Evolutionary conservation across 2,797 vertebrate species (phyloP).

Genomic region (Xenops minutus): DNA sequence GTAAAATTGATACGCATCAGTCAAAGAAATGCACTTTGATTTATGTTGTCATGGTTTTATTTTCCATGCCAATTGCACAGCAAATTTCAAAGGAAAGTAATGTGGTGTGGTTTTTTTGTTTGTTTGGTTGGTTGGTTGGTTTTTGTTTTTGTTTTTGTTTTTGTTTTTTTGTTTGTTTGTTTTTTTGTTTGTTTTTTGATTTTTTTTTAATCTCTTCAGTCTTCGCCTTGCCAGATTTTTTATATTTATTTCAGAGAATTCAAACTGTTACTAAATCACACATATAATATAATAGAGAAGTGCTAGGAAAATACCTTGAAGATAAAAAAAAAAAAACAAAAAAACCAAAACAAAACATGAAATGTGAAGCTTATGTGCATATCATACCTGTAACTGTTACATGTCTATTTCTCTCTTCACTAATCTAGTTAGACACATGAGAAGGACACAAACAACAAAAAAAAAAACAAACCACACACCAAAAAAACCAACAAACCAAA

Average conservation of each 20-base stretch:
- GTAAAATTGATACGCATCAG: not conserved
- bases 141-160: no score
- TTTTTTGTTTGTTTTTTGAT: no score
- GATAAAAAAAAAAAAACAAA: not conserved
- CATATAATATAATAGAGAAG: not conserved
- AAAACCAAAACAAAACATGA: not conserved
- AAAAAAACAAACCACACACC: no score
- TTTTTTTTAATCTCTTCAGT: not conserved
- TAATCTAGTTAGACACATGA: not conserved
- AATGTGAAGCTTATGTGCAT: not conserved
- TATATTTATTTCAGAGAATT: not conserved
- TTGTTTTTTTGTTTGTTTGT: no score
- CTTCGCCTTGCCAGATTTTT: not conserved
- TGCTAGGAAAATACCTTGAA: not conserved
- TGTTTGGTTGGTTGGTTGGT: no score
- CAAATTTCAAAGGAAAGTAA: not conserved
- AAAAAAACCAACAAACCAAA: no score
- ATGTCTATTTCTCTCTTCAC: not conserved
- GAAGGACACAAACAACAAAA: not conserved
- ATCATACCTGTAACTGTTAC: not conserved
- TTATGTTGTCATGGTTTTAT: not conserved
- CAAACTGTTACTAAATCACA: not conserved
- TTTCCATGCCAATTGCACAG: not conserved
- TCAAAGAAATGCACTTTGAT: not conserved
- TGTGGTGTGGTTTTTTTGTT: not conserved